Base-by-base conservation (phyloP, 2,797 vertebrate species). In the Cyprinella venusta region DNA sequence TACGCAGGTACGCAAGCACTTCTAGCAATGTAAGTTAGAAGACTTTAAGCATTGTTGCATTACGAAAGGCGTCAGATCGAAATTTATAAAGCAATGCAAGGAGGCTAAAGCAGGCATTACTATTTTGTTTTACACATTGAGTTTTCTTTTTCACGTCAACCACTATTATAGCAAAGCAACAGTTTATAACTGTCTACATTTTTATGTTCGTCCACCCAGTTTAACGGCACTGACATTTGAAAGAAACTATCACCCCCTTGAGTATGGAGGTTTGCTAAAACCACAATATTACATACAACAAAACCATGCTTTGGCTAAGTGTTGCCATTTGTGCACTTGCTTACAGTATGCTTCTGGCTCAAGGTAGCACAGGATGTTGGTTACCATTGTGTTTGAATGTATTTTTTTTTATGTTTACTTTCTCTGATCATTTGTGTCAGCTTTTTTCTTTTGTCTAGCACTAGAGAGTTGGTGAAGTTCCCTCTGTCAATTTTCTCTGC, bases 331-430 rank as follows among this genome's bases (percentile, higher is more conserved):
- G 48, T 64, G 21, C 36, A 65, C 70, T 64, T 75, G 40, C 33
- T 33, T 52, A 74, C 21, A 8, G 45, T 75, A 16, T 82, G 80
- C 67, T 82, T 78, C 38, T 71, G 30, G 65, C 50, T 12, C 24
- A 38, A 19, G 64, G 88, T 90, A 91, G 89, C 86, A 86, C 83
- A 68, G 89, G 70, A 82, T 90, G 88, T 94, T 92, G 90, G 79
- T 78, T 72, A 76, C 64, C 75, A 65, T 94, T 91, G 89, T 90
- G 92, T 94, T 92, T 96, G 95, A 97, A 96, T 97, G 96, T 96
- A 96, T 93, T 94, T 85, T 85, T 85, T 90, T 93, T 91, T 88
- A 90, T 38, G 52, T 76, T 77, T 78, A 45, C 45, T 72, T 86
- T 68, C 16, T 68, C 24, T 24, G 21, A 56, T 68, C 45, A 36